Conservation (phyloP, 1,140 invertebrate species). For the Drosophila pallidifrons region DNA sequence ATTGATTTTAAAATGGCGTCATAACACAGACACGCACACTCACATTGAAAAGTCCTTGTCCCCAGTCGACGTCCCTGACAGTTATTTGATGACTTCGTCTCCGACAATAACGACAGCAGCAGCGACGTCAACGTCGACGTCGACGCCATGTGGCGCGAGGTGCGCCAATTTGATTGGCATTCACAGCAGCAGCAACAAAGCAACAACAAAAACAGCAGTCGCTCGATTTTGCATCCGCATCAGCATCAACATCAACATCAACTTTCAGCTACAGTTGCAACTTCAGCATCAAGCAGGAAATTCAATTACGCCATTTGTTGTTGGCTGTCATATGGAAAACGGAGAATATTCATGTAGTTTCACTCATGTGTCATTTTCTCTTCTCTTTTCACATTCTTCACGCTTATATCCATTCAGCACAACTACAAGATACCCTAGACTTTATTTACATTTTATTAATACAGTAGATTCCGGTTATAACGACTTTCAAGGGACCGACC, state of each 20-base stretch:
- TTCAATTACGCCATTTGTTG: conserved; percentile 72
- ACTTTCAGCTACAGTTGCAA: conserved; percentile 16
- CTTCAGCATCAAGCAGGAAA: conserved; percentile 46
- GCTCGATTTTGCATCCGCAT: conserved; percentile 27
- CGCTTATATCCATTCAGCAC: background rate
- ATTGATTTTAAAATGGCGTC: conserved; percentile 70
- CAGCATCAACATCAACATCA: background rate
- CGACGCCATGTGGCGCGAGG: conserved; percentile 59
- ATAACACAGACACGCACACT: conserved; percentile 23
- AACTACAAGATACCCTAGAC: background rate
- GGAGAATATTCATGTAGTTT: conserved; percentile 8
- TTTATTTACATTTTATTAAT: background rate
- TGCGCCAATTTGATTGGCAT: conserved; percentile 81
- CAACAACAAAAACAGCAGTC: conserved; percentile 30
- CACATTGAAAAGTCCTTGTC: conserved; percentile 24
- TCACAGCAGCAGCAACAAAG: conserved; percentile 30
- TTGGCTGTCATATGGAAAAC: conserved; percentile 43
- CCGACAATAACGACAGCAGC: conserved; percentile 3
- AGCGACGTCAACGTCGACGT: conserved; percentile 12
- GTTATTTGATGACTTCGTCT: conserved; percentile 63
- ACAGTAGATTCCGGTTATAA: too few relatives aligned
- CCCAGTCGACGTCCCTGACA: conserved; percentile 46
- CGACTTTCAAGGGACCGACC: too few relatives aligned
- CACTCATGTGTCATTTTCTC: conserved; percentile 19
- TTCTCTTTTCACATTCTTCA: background rate